Base-by-base conservation (phyloP, 2,888 invertebrate species). In the Dendrolimus houi region DNA sequence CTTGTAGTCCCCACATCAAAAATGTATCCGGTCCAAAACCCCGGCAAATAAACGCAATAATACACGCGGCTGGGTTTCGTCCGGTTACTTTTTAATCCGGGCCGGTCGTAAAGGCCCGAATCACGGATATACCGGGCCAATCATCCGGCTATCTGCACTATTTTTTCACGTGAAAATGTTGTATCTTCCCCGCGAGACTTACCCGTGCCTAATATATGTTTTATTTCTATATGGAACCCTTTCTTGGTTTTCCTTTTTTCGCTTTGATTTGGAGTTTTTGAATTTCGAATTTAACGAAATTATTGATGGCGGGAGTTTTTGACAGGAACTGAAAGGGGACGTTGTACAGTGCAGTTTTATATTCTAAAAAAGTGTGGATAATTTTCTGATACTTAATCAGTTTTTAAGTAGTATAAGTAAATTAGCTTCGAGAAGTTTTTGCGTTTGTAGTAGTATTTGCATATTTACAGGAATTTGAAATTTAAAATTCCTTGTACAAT, bases 91-190 rank as follows among this genome's bases (percentile, higher is more conserved):
- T 85, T 85, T 85, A 83, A 85, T 85, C 83, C 83, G 76, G 75
- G 67, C 58, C 69, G 73, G 76, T 84, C 85, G 85, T 87, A 87
- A 87, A 87, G 74, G 73, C 77, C 70, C 70, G 68, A 62, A 84
- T 87, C 81, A 87, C 81, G 83, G 85, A 86, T 85, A 87, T 80
- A 74, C 83, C 76, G 76, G 77, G 62, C 71, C 87, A 86, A 88
- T 88, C 83, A 88, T 88, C 81, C 86, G 65, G 71, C 79, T 67
- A 86, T 87, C 83, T 83, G 72, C 81, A 83, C 86, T 85, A 87
- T 87, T 87, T 87, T 83, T 83, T 79, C 77, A 67, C 69, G 77
- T 72, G 69, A 81, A 85, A 82, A 83, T 84, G 82, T 83, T 69
- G 78, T 69, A 74, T 70, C 83, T 71, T 70, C n/a, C 13, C 71